These are phyloP conservation scores for Myzus persicae DNA, from an alignment of 1,140 invertebrate species.

Conservation along the genomic window DNA sequence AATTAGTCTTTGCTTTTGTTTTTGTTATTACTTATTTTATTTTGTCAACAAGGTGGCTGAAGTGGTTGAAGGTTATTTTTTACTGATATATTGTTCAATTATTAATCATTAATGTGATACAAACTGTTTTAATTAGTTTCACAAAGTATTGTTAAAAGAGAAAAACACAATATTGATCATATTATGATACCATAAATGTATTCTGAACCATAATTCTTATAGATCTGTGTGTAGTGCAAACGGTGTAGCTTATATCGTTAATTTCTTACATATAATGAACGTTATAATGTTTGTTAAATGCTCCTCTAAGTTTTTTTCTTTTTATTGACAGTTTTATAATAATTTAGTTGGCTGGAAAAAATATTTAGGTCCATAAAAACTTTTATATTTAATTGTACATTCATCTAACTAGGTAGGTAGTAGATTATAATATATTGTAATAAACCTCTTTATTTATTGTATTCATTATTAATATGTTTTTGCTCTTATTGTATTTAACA, in stretches of 20 bases:
- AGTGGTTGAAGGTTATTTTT: slow-evolving; percentile 33
- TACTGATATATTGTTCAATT: neutral
- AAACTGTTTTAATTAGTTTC: neutral
- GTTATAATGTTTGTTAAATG: neutral
- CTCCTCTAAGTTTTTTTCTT: neutral
- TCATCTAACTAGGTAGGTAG: neutral
- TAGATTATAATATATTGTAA: neutral
- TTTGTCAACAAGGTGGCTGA: slow-evolving; percentile 16
- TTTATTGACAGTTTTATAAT: neutral
- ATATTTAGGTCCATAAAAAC: neutral
- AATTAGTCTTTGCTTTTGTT: neutral
- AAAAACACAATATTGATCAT: neutral
- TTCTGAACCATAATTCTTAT: neutral
- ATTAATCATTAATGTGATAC: neutral
- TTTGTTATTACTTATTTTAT: neutral
- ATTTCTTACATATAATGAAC: neutral
- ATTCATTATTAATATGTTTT: neutral
- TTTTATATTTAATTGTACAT: neutral
- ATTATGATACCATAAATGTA: neutral
- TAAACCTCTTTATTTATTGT: neutral
- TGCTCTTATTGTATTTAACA: neutral
- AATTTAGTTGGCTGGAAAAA: neutral
- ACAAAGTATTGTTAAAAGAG: neutral
- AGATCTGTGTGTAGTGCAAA: neutral
- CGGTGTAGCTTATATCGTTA: neutral